phyloP scores from a whole-genome alignment of 2,113 vertebrate genomes.

The Holacanthus passer region DNA sequence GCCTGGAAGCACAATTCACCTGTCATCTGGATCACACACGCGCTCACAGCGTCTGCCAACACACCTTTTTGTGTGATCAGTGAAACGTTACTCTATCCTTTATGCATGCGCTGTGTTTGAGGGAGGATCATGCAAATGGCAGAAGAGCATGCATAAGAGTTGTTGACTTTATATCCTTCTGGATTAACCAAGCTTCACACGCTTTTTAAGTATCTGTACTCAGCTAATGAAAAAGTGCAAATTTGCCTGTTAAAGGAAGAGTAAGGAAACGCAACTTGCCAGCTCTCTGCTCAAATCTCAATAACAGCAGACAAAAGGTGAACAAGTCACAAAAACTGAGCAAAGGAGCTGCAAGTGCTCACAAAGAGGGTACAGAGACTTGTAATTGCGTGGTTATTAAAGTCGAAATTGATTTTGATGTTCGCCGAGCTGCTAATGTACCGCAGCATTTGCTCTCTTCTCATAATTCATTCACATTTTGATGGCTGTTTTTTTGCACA shows the following conservation, averaged over 20 bases:
- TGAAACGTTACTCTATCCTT: slow-evolving; percentile 23
- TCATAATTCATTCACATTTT: slow-evolving; percentile 39
- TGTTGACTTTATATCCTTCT: slow-evolving; percentile 7
- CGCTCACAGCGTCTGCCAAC: slow-evolving; percentile 18
- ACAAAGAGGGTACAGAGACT: slow-evolving; percentile 26
- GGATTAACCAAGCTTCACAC: background rate
- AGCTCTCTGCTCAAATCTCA: slow-evolving; percentile 3
- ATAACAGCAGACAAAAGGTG: slow-evolving; percentile 15
- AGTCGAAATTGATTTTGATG: slow-evolving; percentile 55
- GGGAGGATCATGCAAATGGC: slow-evolving; percentile 30
- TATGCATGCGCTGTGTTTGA: slow-evolving; percentile 30
- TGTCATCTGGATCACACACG: slow-evolving; percentile 40
- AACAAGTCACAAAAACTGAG: background rate
- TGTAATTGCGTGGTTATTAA: slow-evolving; percentile 38
- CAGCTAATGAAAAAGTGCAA: background rate
- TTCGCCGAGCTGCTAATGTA: slow-evolving; percentile 58
- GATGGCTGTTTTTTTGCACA: background rate
- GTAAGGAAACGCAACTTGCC: background rate
- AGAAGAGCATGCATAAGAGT: background rate
- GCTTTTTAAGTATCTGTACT: background rate
- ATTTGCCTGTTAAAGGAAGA: background rate
- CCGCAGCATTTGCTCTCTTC: slow-evolving; percentile 35
- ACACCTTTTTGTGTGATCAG: slow-evolving; percentile 42
- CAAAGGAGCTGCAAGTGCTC: background rate
- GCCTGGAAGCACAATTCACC: slow-evolving; percentile 49